Conservation (phyloP, 2,888 invertebrate species). For the Drosophila diplacantha region DNA sequence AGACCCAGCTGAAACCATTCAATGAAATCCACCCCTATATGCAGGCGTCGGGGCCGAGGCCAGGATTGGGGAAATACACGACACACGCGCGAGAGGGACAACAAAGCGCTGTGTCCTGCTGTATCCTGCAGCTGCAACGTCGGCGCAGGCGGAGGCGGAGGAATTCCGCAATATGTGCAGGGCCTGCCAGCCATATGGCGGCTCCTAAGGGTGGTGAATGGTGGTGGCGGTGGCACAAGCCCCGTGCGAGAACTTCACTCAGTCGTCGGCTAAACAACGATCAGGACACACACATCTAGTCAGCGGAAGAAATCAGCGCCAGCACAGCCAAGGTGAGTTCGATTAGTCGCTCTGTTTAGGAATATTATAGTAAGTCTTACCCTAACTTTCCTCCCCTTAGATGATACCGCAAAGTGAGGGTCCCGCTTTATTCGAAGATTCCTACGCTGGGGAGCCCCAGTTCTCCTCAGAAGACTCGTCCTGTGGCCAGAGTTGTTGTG, state of each 20-base stretch:
- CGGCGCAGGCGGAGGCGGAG: conserved; percentile 33
- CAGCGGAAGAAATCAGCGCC: conserved; percentile 43
- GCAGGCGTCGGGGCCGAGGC: conserved; percentile 5
- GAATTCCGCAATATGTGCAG: conserved; percentile 68
- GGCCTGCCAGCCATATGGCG: conserved; percentile 62
- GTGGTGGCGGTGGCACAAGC: conserved; percentile 48
- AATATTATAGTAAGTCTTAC: neutral
- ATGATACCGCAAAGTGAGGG: conserved; percentile 53
- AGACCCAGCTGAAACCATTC: conserved; percentile 40
- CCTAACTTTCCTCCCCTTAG: conserved; percentile 6
- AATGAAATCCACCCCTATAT: conserved; percentile 40
- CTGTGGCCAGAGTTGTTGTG: conserved; percentile 53
- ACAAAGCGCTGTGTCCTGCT: conserved; percentile 33
- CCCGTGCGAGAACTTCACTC: conserved; percentile 35
- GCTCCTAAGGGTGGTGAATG: conserved; percentile 35
- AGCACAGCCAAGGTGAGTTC: conserved; percentile 15
- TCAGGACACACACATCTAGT: conserved; percentile 55
- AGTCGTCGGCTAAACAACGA: conserved; percentile 49
- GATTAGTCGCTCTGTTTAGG: neutral
- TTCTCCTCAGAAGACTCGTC: neutral
- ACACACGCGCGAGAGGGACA: conserved; percentile 30
- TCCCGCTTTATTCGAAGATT: neutral
- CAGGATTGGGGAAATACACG: conserved; percentile 24
- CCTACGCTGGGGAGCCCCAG: conserved; percentile 1
- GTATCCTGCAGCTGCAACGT: conserved; percentile 54